These are phyloP conservation scores for Amphimedon queenslandica DNA, from an alignment of 37 sponge, comb jelly and placozoan genomes.

Conservation along the genomic window DNA sequence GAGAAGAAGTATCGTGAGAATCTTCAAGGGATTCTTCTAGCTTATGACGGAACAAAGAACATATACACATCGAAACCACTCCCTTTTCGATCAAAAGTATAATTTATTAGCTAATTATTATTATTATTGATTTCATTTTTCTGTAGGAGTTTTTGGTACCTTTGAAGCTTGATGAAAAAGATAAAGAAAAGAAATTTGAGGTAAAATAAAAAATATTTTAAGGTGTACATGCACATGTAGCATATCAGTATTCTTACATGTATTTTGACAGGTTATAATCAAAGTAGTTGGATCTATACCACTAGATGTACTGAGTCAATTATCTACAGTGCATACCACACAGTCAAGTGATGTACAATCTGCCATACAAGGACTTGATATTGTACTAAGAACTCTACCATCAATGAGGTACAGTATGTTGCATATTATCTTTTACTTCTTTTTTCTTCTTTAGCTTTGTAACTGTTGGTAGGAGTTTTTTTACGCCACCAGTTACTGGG, in stretches of 20 bases:
- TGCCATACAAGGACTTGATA: constrained; percentile 47
- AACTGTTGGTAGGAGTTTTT: constrained; percentile 39
- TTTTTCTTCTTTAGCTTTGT: background rate
- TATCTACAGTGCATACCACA: background rate
- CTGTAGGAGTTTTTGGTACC: background rate
- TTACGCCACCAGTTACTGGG: constrained; percentile 12
- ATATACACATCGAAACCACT: constrained; percentile 30
- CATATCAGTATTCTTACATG: background rate
- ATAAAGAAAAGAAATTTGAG: background rate
- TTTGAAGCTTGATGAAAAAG: background rate
- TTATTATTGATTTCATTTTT: background rate
- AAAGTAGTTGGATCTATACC: background rate
- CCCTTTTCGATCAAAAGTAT: constrained; percentile 1
- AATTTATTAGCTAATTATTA: background rate
- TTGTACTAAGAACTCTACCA: constrained; percentile 30
- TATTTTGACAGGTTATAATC: background rate
- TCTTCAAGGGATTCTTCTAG: constrained; percentile 26
- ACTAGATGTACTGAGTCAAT: background rate
- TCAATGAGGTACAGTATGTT: constrained; percentile 11
- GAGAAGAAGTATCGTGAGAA: background rate
- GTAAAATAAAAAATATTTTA: background rate
- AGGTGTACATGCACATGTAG: background rate
- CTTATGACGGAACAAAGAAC: constrained; percentile 62
- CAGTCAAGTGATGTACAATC: constrained; percentile 4
- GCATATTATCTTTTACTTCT: background rate